Evolutionary conservation across 2,888 invertebrate species (phyloP), one percentile per base, ranked within the genome.

Genomic region (Agrotis segetum): DNA sequence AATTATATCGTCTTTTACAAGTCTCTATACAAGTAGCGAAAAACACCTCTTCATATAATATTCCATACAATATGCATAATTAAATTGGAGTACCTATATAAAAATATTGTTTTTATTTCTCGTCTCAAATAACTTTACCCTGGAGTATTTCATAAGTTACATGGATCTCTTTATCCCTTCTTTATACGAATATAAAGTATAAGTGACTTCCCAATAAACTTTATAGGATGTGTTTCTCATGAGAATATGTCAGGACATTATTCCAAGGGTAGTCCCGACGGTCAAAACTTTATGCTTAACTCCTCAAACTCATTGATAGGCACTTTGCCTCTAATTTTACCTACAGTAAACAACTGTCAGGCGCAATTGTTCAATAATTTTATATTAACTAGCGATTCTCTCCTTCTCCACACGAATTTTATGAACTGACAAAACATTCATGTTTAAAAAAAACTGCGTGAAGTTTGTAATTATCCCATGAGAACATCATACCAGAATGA

Each of bases 271-370:
- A 88, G 78, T 90, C 92, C 91, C 92, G 77, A 69, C 83, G 89
- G 91, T 85, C 86, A 74, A 85, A 92, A 92, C 89, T 93, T 91
- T 85, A 85, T 85, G 85, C 86, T 89, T 88, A 88, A 88, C 90
- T 91, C 88, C 90, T 89, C 87, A 90, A 91, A 91, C 87, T 89
- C 89, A 92, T 91, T 89, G 90, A 90, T 89, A 83, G 86, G 74
- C 86, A 86, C 82, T 85, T 86, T 86, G 67, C 82, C 81, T 76
- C 64, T 83, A 83, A 82, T 83, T 82, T 82, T 79, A n/a, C n/a
- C n/a, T n/a, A 71, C 76, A 77, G 74, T 81, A 82, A 87, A 87
- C 78, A 70, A 81, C 77, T 72, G 78, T 76, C 76, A 79, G 74
- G 59, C 69, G 71, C 76, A 82, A 78, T 55, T 67, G 62, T 77